These are phyloP conservation scores for Crotophaga sulcirostris DNA, from an alignment of 2,113 vertebrate genomes.

Conservation along the genomic window DNA sequence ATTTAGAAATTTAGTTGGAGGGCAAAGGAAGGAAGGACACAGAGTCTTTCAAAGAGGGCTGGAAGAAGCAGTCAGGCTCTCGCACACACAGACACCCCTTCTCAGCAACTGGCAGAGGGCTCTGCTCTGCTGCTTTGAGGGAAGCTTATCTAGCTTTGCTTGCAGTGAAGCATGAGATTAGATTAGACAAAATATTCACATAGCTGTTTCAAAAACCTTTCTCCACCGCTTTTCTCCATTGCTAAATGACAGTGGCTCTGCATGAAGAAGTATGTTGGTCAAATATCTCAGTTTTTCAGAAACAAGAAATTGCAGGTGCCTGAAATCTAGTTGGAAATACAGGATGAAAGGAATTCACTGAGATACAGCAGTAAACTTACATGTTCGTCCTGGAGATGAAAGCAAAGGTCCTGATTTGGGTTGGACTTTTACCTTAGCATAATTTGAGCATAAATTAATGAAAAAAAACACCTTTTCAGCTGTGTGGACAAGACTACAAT, in stretches of 20 bases:
- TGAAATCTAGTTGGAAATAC: neutral
- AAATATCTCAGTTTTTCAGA: neutral
- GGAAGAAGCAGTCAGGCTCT: neutral
- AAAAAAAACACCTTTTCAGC: neutral
- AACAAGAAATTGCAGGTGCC: neutral
- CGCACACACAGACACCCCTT: neutral
- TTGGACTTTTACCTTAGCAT: neutral
- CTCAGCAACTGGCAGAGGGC: neutral
- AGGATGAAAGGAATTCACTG: neutral
- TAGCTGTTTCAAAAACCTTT: neutral
- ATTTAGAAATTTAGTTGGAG: neutral
- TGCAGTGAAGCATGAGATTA: neutral
- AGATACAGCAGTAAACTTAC: neutral
- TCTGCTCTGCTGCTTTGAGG: neutral
- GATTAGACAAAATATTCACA: constrained; percentile 1
- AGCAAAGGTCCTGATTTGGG: neutral
- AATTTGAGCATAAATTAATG: neutral
- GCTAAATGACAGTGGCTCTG: neutral
- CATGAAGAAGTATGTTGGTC: neutral
- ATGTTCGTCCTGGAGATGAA: neutral
- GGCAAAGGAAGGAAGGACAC: neutral
- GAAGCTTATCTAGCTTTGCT: neutral
- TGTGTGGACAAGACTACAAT: neutral
- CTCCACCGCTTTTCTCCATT: neutral
- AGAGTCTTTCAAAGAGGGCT: neutral